Percentiles rank a stretch among this genome's conserved stretches.
phyloP scores from a whole-genome alignment of 2,888 invertebrate species.

The Pyralis farinalis region DNA sequence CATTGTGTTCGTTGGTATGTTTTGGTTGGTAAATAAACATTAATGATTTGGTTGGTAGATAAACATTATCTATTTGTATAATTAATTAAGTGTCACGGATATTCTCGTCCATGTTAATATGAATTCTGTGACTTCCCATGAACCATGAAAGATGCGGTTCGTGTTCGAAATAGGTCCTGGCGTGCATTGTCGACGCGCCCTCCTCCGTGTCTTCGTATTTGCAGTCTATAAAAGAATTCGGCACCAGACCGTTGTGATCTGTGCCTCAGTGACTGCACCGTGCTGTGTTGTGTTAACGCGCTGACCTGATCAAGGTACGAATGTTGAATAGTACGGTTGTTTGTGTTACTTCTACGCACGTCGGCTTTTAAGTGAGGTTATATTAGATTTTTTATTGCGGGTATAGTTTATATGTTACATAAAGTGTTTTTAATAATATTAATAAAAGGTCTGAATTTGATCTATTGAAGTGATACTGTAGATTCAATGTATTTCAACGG shows the following conservation, averaged over 20 bases:
- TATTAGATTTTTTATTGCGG: too few species aligned
- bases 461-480: too few species aligned
- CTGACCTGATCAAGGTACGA: conserved; percentile 52
- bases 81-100: too few species aligned
- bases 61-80: too few species aligned
- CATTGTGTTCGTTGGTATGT: too few species aligned
- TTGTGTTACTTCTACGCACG: not conserved
- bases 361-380: not conserved
- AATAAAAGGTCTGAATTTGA: too few species aligned
- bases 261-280: conserved; percentile 68
- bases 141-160: conserved; percentile 24
- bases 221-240: conserved; percentile 74
- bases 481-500: too few species aligned
- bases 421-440: too few species aligned
- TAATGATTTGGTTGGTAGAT: too few species aligned
- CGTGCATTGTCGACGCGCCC: conserved; percentile 41
- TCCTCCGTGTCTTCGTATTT: conserved; percentile 46
- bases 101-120: not conserved
- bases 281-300: conserved; percentile 69
- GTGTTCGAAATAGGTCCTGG: conserved; percentile 19
- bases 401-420: too few species aligned
- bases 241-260: conserved; percentile 56
- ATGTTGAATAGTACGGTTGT: not conserved
- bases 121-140: conserved; percentile 5
- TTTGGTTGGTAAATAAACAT: too few species aligned